These are phyloP conservation scores for Spatulosminthurus flaviceps DNA, from an alignment of 2,888 invertebrate genomes.

Conservation along the genomic window DNA sequence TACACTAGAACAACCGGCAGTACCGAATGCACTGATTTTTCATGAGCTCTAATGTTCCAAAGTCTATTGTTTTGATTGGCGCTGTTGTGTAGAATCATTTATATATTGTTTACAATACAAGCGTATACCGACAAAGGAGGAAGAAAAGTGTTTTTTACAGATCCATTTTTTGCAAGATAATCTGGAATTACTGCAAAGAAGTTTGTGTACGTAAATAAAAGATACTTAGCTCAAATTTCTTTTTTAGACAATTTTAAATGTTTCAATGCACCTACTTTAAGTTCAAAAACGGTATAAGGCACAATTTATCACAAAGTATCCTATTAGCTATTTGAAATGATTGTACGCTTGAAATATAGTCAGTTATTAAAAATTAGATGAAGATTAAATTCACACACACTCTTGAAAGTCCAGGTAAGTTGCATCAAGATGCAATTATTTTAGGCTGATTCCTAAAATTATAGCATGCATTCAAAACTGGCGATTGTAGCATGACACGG, in stretches of 20 bases:
- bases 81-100: no score
- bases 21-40: no score
- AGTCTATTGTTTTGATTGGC: no score
- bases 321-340: neutral
- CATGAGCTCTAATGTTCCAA: no score
- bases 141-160: neutral
- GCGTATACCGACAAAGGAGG: neutral
- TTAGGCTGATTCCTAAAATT: no score
- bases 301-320: slow-evolving; percentile 4
- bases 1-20: no score
- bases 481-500: no score
- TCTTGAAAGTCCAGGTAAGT: neutral
- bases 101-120: neutral
- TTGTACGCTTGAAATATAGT: slow-evolving; percentile 1
- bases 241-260: slow-evolving; percentile 19
- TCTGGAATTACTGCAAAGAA: neutral
- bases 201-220: neutral
- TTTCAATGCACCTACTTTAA: neutral
- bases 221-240: slow-evolving; percentile 2
- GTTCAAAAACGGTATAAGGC: neutral
- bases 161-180: neutral
- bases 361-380: slow-evolving; percentile 18
- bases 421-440: neutral
- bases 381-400: no score
- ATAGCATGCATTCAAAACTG: no score